phyloP scores from a whole-genome alignment of 1,140 invertebrate genomes.

The Megalopta genalis region DNA sequence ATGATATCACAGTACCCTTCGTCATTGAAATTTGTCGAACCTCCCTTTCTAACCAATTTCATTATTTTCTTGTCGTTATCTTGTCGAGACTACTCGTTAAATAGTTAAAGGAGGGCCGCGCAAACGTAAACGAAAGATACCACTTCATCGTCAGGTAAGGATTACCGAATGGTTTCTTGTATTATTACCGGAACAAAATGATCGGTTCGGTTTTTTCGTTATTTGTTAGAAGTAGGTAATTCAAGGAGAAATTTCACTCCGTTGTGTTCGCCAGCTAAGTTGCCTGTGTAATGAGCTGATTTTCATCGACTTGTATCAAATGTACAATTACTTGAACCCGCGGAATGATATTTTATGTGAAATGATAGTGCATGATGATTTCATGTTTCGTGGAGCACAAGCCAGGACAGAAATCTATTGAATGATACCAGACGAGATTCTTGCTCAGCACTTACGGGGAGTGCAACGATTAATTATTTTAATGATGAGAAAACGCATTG shows the following conservation, averaged over 20 bases:
- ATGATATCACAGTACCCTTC: too few species aligned
- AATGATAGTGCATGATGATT: background rate
- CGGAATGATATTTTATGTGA: background rate
- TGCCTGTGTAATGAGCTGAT: conserved; percentile 20
- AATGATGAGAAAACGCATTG: conserved; percentile 53
- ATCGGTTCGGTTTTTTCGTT: too few species aligned
- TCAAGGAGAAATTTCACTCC: background rate
- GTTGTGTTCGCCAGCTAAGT: conserved; percentile 3
- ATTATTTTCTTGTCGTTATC: too few species aligned
- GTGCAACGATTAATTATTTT: conserved; percentile 51
- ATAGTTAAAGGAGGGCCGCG: too few species aligned
- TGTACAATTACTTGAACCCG: background rate
- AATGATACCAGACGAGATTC: background rate
- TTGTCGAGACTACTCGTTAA: too few species aligned
- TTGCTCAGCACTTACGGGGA: background rate
- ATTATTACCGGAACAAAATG: too few species aligned
- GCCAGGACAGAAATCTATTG: background rate
- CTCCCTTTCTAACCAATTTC: too few species aligned
- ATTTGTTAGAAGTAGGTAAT: too few species aligned
- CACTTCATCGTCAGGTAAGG: too few species aligned
- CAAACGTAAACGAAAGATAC: too few species aligned
- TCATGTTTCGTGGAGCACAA: background rate
- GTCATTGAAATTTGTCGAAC: too few species aligned
- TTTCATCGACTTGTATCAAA: conserved; percentile 27
- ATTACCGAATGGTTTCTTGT: too few species aligned